Evolutionary conservation across 2,113 vertebrate genomes (phyloP).

Genomic region (Erpornis zantholeuca): DNA sequence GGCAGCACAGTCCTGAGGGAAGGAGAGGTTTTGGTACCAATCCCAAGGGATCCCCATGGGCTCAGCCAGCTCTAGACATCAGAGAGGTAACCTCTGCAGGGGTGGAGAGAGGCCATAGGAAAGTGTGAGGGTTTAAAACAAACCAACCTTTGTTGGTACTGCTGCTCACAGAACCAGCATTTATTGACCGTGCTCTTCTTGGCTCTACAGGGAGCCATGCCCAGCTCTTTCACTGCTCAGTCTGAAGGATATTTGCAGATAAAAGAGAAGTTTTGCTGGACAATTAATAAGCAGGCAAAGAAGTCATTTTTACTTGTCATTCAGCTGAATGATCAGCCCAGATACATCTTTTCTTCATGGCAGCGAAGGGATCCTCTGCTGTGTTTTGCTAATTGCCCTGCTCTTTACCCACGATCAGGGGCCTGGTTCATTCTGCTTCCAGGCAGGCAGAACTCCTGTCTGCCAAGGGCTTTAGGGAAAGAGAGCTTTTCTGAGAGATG

Average conservation of each 20-base stretch:
- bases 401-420: neutral
- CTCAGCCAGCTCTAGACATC: accelerated
- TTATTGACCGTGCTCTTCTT: accelerated
- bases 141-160: neutral
- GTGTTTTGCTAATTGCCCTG: neutral
- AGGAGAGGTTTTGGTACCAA: neutral
- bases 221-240: neutral
- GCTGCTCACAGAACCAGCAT: neutral
- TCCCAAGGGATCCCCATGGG: neutral
- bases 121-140: neutral
- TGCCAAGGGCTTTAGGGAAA: neutral
- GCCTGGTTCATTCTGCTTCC: neutral
- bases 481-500: neutral
- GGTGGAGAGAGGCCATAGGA: neutral
- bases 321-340: neutral
- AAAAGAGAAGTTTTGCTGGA: neutral
- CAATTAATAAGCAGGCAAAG: neutral
- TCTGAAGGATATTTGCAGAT: neutral
- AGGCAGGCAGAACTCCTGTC: neutral
- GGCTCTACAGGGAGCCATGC: neutral
- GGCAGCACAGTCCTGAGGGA: neutral
- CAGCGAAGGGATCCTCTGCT: neutral
- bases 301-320: neutral
- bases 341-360: too few species aligned
- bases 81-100: neutral